phyloP scores from a whole-genome alignment of 2,888 invertebrate genomes.

The Sisyra nigra region DNA sequence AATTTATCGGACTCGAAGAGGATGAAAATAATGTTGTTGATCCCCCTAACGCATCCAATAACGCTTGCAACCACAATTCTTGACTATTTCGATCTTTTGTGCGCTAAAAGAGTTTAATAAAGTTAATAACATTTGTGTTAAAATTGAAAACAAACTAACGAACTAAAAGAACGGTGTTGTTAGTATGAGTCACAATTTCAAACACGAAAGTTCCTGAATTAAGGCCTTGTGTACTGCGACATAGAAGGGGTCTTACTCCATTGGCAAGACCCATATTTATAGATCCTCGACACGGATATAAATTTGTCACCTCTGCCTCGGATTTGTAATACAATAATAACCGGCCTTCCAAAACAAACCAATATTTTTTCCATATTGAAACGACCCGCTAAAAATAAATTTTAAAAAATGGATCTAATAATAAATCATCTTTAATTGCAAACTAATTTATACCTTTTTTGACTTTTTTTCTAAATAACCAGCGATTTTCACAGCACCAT shows the following conservation, averaged over 20 bases:
- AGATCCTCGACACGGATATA: conserved; percentile 34
- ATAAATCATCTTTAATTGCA: not conserved
- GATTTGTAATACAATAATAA: conserved; percentile 34
- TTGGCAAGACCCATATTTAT: conserved; percentile 31
- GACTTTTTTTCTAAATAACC: conserved; percentile 34
- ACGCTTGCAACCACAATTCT: conserved; percentile 33
- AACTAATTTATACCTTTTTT: conserved; percentile 26
- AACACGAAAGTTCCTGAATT: conserved; percentile 15
- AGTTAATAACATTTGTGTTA: too few species aligned
- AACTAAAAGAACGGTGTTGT: conserved; percentile 27
- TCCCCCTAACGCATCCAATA: conserved; percentile 28
- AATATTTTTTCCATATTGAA: conserved; percentile 33
- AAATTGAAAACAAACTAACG: conserved; percentile 12
- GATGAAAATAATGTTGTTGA: conserved; percentile 16
- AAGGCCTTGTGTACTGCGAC: conserved; percentile 8
- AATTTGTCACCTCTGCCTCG: conserved; percentile 30
- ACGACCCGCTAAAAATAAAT: conserved; percentile 23
- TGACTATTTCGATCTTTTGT: conserved; percentile 29
- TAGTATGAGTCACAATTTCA: conserved; percentile 29
- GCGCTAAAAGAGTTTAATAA: conserved; percentile 24
- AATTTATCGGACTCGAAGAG: conserved; percentile 14
- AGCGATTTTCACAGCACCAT: conserved; percentile 23
- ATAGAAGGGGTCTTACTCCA: conserved; percentile 23
- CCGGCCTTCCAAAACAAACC: conserved; percentile 36
- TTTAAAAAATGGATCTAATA: not conserved